Conservation (phyloP, 2,113 vertebrate genomes). For the Mustela nigripes region DNA sequence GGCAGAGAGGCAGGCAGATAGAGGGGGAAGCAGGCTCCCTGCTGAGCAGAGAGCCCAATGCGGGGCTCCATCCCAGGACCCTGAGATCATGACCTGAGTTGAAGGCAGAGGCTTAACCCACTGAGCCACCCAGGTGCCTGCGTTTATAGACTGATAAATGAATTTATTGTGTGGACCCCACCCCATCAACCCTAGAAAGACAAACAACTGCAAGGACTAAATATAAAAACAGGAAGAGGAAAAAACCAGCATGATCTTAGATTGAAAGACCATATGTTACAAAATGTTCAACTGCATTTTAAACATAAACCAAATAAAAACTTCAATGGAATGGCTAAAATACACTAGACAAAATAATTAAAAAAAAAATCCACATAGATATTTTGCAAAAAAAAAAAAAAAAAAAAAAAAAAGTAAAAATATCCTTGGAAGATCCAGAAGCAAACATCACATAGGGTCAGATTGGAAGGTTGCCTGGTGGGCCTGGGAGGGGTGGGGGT, state of each 20-base stretch:
- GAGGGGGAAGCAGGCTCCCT: too few species aligned
- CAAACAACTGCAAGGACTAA: not conserved
- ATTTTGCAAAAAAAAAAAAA: not conserved
- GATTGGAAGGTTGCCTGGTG: not conserved
- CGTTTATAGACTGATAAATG: not conserved
- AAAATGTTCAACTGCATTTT: not conserved
- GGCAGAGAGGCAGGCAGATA: too few species aligned
- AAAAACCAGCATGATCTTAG: not conserved
- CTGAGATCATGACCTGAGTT: too few species aligned
- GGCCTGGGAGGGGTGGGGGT: not conserved
- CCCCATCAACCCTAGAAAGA: not conserved
- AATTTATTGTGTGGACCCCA: not conserved
- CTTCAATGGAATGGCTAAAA: not conserved
- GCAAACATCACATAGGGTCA: not conserved
- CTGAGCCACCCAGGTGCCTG: not conserved
- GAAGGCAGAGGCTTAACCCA: too few species aligned
- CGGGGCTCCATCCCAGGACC: too few species aligned
- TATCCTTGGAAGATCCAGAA: not conserved
- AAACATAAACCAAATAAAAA: constrained; percentile 52
- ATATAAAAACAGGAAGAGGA: not conserved
- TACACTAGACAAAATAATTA: not conserved
- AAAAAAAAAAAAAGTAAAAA: not conserved
- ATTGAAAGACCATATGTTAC: not conserved
- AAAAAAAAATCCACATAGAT: not conserved
- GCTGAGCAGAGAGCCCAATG: too few species aligned